Percentiles rank a stretch among this genome's conserved stretches.
These are phyloP conservation scores for Ambastaia sidthimunki DNA, from an alignment of 2,797 vertebrate genomes.

Conservation along the genomic window DNA sequence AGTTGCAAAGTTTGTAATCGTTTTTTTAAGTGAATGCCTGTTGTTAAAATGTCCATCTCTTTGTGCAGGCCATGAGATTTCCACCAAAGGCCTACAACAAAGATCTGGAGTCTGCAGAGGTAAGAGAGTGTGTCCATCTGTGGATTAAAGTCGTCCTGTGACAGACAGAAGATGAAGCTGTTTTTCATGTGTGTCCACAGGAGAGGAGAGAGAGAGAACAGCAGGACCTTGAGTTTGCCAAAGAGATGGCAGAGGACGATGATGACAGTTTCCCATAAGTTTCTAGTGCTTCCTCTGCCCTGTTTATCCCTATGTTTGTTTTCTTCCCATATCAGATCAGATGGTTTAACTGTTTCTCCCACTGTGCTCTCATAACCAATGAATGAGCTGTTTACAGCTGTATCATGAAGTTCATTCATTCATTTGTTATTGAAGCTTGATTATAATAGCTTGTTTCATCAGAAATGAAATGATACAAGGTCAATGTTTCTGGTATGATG, in stretches of 20 bases:
- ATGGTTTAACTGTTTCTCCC: no score
- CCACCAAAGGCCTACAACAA: constrained; percentile 99
- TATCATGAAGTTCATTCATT: background rate
- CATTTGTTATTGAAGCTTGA: background rate
- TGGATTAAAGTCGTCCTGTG: constrained; percentile 22
- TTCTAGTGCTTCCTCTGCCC: background rate
- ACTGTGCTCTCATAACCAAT: background rate
- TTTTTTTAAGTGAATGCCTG: no score
- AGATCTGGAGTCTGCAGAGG: constrained; percentile 98
- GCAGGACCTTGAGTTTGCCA: constrained; percentile 97
- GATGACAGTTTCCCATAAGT: constrained; percentile 94
- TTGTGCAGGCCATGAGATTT: constrained; percentile 92
- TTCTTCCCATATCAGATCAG: constrained; percentile 52
- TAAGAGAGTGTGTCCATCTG: constrained; percentile 61
- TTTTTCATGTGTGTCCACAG: constrained; percentile 67
- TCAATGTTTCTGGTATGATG: background rate
- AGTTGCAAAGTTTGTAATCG: no score
- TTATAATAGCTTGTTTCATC: background rate
- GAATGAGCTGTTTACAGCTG: background rate
- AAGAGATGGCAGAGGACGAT: constrained; percentile 97
- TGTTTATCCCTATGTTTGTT: background rate
- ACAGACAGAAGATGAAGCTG: constrained; percentile 15
- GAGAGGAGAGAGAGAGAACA: constrained; percentile 95
- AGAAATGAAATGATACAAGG: no score
- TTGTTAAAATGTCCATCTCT: background rate